Base-by-base conservation (phyloP, 2,888 invertebrate genomes). In the Synergus gifuensis region DNA sequence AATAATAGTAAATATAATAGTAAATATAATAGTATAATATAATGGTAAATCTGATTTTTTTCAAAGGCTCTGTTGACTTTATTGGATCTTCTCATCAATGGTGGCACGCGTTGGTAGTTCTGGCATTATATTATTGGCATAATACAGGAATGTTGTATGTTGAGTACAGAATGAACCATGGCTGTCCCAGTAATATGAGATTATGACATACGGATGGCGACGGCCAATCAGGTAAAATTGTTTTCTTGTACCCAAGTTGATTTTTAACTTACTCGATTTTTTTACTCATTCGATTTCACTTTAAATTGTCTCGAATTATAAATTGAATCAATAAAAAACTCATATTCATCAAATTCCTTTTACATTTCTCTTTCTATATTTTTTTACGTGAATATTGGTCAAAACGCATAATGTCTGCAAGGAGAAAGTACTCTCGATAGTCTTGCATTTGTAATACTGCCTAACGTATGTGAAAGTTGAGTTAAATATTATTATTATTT, bases 1-100 rank as follows among this genome's bases (percentile, higher is more conserved):
- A n/a, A 28, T 28, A 28, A 28, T 28, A 28, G 22, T 28, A 28
- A 28, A 28, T 28, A 28, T 28, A 28, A 28, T 28, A 28, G 22
- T 28, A 28, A 28, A 28, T 28, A 28, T 28, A 28, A 28, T 28
- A 28, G 22, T 28, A 28, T 2, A 28, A 28, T 28, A 28, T 28
- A 28, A 28, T 28, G 2, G 22, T 28, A 28, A 28, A 28, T 28
- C 22, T 63, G 22, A 14, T n/a, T 46, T 14, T 66, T 67, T 73
- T 90, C 92, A 46, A 88, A 94, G 95, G 95, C n/a, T 92, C 95
- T 90, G 97, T 98, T 88, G 98, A 98, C 93, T 98, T 96, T 91
- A 93, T 98, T 66, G 98, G 98, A 0, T 98, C 98, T 87, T 98
- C 98, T 54, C 99, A 99, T 93, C 98, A 99, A 90, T 97, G 98